Evolutionary conservation across 92 coral and sea anemone genomes (phyloP).

Genomic region (Nematostella vectensis): DNA sequence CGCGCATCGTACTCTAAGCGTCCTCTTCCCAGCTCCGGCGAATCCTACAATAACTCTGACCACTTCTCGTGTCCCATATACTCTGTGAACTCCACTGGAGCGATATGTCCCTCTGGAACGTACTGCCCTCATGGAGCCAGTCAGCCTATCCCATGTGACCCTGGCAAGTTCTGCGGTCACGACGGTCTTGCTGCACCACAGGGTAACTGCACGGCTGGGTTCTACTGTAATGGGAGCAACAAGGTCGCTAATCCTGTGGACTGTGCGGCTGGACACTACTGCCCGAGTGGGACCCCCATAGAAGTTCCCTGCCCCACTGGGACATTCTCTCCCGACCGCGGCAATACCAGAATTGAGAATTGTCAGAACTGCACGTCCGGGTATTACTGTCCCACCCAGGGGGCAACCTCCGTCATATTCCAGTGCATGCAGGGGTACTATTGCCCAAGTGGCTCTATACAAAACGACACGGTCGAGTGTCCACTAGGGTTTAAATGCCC

Average conservation of each 20-base stretch:
- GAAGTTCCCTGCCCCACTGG: constrained; percentile 88
- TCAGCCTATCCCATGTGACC: constrained; percentile 55
- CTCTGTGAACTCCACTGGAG: constrained; percentile 92
- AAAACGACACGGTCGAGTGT: constrained; percentile 81
- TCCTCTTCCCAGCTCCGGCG: constrained; percentile 49
- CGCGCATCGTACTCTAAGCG: constrained; percentile 76
- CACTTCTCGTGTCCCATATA: constrained; percentile 91
- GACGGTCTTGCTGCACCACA: constrained; percentile 60
- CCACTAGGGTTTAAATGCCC: constrained; percentile 78
- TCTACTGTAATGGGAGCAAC: constrained; percentile 70
- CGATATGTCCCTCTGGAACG: constrained; percentile 71
- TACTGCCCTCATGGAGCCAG: constrained; percentile 88
- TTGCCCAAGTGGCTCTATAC: constrained; percentile 82
- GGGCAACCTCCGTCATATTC: constrained; percentile 75
- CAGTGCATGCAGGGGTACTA: constrained; percentile 96
- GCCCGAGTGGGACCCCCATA: constrained; percentile 72
- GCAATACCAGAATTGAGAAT: constrained; percentile 56
- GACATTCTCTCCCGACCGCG: constrained; percentile 68
- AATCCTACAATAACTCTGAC: constrained; percentile 59
- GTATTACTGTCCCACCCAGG: constrained; percentile 78
- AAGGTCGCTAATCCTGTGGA: constrained; percentile 51
- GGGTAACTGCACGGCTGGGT: constrained; percentile 91
- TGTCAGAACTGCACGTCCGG: constrained; percentile 92
- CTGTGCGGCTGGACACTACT: constrained; percentile 85
- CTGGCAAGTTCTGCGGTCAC: constrained; percentile 76